These are phyloP conservation scores for Drosophila fuyamai DNA, from an alignment of 1,140 invertebrate genomes.

Conservation along the genomic window DNA sequence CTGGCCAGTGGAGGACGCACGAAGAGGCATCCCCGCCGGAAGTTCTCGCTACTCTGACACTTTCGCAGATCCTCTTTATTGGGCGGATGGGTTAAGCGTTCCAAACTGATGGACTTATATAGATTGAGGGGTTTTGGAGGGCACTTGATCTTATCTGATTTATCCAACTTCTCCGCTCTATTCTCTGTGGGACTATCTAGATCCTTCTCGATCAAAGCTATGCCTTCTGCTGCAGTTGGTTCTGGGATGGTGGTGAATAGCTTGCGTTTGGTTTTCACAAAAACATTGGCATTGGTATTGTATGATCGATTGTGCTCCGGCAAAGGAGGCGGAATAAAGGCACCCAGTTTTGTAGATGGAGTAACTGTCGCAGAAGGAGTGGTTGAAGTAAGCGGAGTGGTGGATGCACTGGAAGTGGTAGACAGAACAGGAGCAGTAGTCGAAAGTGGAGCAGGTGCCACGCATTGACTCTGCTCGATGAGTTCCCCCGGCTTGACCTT, in stretches of 20 bases:
- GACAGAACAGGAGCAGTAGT: not conserved
- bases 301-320: constrained; percentile 78
- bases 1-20: constrained; percentile 68
- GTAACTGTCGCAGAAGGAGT: not conserved
- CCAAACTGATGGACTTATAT: constrained; percentile 66
- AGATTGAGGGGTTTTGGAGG: constrained; percentile 41
- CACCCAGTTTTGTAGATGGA: constrained; percentile 22
- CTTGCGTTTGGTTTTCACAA: constrained; percentile 91
- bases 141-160: not conserved
- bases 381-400: not conserved
- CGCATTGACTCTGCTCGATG: constrained; percentile 74
- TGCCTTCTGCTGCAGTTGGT: constrained; percentile 64
- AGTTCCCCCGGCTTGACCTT: constrained; percentile 81
- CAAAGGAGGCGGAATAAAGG: constrained; percentile 66
- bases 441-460: constrained; percentile 17
- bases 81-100: constrained; percentile 25
- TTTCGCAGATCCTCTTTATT: constrained; percentile 42
- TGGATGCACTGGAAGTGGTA: not conserved
- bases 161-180: constrained; percentile 2
- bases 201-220: constrained; percentile 66
- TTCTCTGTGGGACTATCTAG: constrained; percentile 66
- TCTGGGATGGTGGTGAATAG: constrained; percentile 89
- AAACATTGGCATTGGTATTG: constrained; percentile 86
- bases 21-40: constrained; percentile 7
- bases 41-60: constrained; percentile 54